These are phyloP conservation scores for Eulacestoma nigropectus DNA, from an alignment of 2,113 vertebrate genomes.

Conservation along the genomic window DNA sequence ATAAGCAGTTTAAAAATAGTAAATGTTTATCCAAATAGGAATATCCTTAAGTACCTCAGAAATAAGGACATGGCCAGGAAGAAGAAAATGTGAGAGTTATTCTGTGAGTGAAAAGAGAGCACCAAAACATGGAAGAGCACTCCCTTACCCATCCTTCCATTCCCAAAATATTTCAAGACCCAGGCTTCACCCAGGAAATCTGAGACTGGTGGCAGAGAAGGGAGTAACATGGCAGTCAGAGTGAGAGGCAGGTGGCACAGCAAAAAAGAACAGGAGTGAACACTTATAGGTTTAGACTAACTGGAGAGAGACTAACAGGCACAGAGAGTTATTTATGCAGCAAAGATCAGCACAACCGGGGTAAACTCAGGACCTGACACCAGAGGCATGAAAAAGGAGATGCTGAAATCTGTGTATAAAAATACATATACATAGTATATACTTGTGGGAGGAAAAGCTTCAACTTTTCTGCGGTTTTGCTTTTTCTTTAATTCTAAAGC, in stretches of 20 bases:
- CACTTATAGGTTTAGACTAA: background rate
- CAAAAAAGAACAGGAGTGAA: background rate
- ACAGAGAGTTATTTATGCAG: background rate
- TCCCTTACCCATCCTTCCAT: background rate
- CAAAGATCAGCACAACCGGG: background rate
- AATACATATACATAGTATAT: background rate
- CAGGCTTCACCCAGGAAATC: background rate
- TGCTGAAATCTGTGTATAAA: background rate
- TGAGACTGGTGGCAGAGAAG: background rate
- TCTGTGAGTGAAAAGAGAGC: background rate
- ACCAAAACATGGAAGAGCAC: background rate
- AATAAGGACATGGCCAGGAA: background rate
- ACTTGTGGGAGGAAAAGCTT: background rate
- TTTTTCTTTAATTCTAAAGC: background rate
- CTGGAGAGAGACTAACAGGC: background rate
- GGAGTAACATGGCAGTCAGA: background rate
- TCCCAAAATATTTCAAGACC: background rate
- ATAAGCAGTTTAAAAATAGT: background rate
- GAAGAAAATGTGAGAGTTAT: background rate
- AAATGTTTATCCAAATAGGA: background rate
- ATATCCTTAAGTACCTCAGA: background rate
- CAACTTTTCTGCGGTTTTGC: background rate
- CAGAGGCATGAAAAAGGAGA: background rate
- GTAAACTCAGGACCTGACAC: background rate
- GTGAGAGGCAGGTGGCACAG: background rate